Percentiles rank a stretch among this genome's conserved stretches.
Evolutionary conservation across 2,113 vertebrate species (phyloP).

Genomic region (Neotoma lepida): DNA sequence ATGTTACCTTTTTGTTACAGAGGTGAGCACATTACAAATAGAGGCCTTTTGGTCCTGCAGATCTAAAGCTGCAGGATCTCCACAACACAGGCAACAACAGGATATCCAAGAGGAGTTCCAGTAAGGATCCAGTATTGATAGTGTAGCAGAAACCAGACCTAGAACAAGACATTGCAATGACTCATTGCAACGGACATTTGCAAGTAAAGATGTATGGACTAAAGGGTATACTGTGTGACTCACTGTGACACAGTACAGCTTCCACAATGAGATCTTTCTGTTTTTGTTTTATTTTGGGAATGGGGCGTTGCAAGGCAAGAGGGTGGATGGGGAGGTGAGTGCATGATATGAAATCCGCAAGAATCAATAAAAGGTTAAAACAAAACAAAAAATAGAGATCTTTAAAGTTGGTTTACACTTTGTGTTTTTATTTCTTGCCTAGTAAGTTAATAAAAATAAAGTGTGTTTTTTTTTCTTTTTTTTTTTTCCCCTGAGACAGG

Average conservation of each 20-base stretch:
- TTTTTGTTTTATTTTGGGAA: background rate
- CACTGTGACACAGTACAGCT: background rate
- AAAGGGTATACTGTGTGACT: background rate
- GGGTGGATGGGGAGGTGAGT: background rate
- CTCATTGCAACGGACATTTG: background rate
- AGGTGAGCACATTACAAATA: background rate
- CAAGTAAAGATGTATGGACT: background rate
- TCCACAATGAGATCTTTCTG: background rate
- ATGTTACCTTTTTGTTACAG: background rate
- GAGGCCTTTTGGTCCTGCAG: background rate
- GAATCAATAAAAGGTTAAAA: background rate
- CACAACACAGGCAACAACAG: background rate
- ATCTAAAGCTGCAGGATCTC: background rate
- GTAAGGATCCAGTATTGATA: background rate
- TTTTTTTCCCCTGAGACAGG: too few relatives aligned
- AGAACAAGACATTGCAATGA: background rate
- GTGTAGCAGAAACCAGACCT: background rate
- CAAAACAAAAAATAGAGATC: background rate
- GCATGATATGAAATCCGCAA: background rate
- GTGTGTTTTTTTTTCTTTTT: too few relatives aligned
- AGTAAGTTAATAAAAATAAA: constrained; percentile 41
- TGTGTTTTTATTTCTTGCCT: constrained; percentile 14
- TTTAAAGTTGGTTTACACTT: constrained; percentile 5
- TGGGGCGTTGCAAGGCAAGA: background rate
- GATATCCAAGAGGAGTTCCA: background rate